Percentiles rank a stretch among this genome's conserved stretches.
phyloP scores from a whole-genome alignment of 2,113 vertebrate genomes.

The Entomyzon cyanotis region DNA sequence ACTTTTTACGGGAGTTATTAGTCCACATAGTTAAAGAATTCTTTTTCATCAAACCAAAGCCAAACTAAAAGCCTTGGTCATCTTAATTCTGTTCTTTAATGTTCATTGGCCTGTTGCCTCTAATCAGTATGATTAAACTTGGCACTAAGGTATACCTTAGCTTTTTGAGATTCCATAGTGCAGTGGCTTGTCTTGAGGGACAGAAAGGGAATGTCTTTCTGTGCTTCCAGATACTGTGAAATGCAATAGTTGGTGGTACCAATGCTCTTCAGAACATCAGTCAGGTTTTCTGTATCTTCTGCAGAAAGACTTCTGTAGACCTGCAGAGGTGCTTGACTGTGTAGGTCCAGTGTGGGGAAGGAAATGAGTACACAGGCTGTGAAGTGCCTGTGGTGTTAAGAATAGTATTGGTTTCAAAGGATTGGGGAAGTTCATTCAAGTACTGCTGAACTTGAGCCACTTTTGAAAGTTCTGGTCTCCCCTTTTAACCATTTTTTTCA shows the following conservation, averaged over 20 bases:
- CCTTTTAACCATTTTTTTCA: neutral
- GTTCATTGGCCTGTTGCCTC: neutral
- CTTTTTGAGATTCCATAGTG: neutral
- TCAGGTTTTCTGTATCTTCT: neutral
- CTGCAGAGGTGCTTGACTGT: neutral
- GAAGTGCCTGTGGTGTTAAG: neutral
- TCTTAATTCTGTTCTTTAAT: neutral
- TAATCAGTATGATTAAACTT: neutral
- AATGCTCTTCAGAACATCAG: neutral
- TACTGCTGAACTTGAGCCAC: neutral
- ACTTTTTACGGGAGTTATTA: neutral
- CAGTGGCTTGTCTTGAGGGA: neutral
- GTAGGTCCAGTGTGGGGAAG: neutral
- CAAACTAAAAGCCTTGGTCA: neutral
- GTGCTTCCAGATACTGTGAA: neutral
- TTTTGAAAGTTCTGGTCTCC: neutral
- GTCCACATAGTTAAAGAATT: neutral
- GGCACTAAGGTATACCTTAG: neutral
- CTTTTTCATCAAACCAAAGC: neutral
- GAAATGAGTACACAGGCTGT: neutral
- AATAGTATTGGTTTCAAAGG: neutral
- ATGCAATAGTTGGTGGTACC: neutral
- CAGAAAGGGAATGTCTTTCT: neutral
- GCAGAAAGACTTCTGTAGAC: neutral
- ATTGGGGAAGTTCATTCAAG: conserved; percentile 14